These are phyloP conservation scores for Paratilapia polleni DNA, from an alignment of 2,113 vertebrate species.

Conservation along the genomic window DNA sequence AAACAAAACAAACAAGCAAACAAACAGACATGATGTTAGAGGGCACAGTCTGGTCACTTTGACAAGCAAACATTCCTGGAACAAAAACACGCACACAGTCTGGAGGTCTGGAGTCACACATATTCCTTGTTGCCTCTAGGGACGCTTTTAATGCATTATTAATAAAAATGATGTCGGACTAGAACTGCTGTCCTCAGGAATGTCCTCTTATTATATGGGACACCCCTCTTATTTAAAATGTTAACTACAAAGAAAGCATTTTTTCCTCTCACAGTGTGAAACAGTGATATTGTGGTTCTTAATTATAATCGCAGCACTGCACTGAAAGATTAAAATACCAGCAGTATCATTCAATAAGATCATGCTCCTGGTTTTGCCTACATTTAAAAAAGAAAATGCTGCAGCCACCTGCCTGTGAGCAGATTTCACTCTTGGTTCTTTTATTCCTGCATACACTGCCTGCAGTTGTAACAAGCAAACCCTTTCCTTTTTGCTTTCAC, in stretches of 20 bases:
- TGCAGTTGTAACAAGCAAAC: neutral
- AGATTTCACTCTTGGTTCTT: neutral
- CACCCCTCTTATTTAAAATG: neutral
- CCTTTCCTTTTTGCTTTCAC: conserved; percentile 9
- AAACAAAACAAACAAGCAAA: conserved; percentile 15
- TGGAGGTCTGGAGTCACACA: conserved; percentile 67
- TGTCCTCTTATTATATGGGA: neutral
- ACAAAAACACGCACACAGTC: neutral
- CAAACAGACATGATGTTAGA: conserved; percentile 80
- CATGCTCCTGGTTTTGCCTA: no score
- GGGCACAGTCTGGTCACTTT: conserved; percentile 85
- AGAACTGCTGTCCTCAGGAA: neutral
- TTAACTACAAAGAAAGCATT: neutral
- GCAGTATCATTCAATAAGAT: neutral
- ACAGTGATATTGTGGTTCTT: neutral
- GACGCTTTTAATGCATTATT: neutral
- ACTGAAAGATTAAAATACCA: neutral
- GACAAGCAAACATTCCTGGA: conserved; percentile 76
- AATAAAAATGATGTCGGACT: neutral
- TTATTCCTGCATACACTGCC: neutral
- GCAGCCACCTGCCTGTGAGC: no score
- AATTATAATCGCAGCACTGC: neutral
- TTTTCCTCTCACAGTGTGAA: neutral
- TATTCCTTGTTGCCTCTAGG: conserved; percentile 30
- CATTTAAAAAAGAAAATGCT: no score